These are phyloP conservation scores for Lepus oiostolus DNA, from an alignment of 2,797 vertebrate genomes.

Conservation along the genomic window DNA sequence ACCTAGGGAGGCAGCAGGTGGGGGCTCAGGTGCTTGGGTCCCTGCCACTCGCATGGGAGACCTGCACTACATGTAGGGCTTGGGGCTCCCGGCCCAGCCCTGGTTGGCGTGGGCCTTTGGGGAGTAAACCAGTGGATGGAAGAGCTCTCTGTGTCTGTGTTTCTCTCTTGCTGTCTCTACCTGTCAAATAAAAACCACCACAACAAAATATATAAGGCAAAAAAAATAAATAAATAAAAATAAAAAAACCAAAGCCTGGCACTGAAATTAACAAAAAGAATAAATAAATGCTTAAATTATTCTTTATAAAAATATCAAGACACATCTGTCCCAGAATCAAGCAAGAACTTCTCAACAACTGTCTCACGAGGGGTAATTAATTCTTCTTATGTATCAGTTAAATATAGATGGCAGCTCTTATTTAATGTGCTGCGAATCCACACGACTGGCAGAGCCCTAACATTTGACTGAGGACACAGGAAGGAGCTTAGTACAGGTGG, in stretches of 20 bases:
- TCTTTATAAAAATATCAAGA: conserved; percentile 67
- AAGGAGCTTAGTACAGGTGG: conserved; percentile 41
- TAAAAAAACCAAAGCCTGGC: neutral
- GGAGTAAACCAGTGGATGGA: no score
- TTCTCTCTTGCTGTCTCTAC: no score
- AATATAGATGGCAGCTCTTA: conserved; percentile 66
- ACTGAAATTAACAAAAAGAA: conserved; percentile 3
- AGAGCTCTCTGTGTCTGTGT: no score
- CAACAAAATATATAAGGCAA: no score
- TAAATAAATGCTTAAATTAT: conserved; percentile 40
- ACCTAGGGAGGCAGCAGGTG: no score
- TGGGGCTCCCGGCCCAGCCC: no score
- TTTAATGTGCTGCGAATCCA: conserved; percentile 29
- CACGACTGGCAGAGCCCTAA: neutral
- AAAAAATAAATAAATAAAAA: neutral
- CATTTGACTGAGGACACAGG: neutral
- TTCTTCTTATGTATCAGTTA: conserved; percentile 61
- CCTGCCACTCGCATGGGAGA: no score
- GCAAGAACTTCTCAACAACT: conserved; percentile 46
- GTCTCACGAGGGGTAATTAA: conserved; percentile 66
- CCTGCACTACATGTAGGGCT: no score
- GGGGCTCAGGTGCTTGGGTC: no score
- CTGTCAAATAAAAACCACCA: no score
- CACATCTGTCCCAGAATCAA: conserved; percentile 61
- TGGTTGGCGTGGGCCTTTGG: no score